Evolutionary conservation across 2,113 vertebrate genomes (phyloP).

Genomic region (Aspidoscelis tigris): DNA sequence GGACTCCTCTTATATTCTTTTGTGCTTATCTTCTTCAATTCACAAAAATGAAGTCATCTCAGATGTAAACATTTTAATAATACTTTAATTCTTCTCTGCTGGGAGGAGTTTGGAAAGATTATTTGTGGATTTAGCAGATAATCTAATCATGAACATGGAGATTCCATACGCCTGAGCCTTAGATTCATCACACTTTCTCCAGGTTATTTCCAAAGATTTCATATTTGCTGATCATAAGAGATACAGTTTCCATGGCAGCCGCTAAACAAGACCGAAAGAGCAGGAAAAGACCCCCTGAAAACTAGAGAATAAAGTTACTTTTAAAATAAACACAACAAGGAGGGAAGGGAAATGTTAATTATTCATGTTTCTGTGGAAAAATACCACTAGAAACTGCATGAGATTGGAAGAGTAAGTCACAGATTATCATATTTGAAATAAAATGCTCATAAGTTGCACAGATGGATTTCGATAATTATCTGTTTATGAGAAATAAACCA

Average conservation of each 20-base stretch:
- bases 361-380: neutral
- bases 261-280: conserved; percentile 8
- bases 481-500: neutral
- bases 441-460: neutral
- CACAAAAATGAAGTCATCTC: neutral
- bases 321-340: neutral
- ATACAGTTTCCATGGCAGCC: conserved; percentile 19
- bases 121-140: neutral
- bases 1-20: no score
- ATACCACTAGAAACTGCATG: neutral
- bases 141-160: neutral
- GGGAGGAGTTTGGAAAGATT: neutral
- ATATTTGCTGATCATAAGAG: conserved; percentile 16
- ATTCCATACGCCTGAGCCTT: neutral
- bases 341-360: neutral
- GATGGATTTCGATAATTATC: neutral
- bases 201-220: conserved; percentile 1
- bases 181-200: neutral
- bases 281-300: neutral
- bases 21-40: no score
- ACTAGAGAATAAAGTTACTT: neutral
- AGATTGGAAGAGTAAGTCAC: neutral
- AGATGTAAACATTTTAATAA: neutral
- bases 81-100: neutral
- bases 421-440: neutral